Evolutionary conservation across 2,888 invertebrate genomes (phyloP), one percentile per base, ranked within the genome.

Genomic region (Papilio gigon): DNA sequence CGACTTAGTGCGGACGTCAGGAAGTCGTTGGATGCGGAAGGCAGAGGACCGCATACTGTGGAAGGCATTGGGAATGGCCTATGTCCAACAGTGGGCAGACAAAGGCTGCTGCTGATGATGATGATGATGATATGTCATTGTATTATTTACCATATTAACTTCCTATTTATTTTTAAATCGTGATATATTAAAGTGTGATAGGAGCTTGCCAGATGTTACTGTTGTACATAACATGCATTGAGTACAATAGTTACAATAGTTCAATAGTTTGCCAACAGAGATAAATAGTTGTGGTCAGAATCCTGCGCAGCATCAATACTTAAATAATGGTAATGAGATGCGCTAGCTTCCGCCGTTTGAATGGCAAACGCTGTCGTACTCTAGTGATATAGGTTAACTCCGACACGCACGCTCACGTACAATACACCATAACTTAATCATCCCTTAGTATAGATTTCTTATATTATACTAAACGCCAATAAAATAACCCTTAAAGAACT

Each of bases 311-410:
- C 82, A 82, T 82, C 80, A 79, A 78, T 81, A 77, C 74, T 78
- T 82, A 84, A 88, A 82, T 84, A 84, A 86, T 84, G 85, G 77
- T 86, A 88, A 88, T 85, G 82, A 85, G 78, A 87, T 88, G 80
- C 85, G 78, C 72, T 79, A 77, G 80, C 78, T 78, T 77, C 78
- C 77, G 79, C 77, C 78, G 70, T 76, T 79, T 82, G 88, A 86
- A 89, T 88, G 78, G 74, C 77, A 84, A 85, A 79, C 78, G 76
- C 73, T 76, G 74, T 74, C 61, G 71, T 64, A 70, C 65, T 76
- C 72, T 71, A 67, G 70, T 74, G 76, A 87, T 84, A 83, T 86
- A 80, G 87, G 85, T 82, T 84, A 83, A 35, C 75, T 73, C 71
- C 77, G 85, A 84, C 85, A 87, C 85, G 86, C 84, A 81, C 80